Evolutionary conservation across 2,113 vertebrate species (phyloP).

Genomic region (Lycaon pictus): DNA sequence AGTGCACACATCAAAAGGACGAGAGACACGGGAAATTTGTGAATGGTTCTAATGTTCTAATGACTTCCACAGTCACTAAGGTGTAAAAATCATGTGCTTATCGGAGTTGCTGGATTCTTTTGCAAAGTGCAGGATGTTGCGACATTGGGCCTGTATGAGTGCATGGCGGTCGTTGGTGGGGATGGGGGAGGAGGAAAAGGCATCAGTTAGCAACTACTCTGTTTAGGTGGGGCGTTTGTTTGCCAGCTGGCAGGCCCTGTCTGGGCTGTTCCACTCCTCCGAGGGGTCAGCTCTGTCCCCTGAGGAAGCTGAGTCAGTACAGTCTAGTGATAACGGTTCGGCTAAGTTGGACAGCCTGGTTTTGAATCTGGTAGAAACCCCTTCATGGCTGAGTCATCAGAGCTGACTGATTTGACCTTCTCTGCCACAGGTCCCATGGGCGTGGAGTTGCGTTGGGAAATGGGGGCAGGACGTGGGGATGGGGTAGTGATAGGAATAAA

Average conservation of each 20-base stretch:
- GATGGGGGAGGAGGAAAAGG: accelerated
- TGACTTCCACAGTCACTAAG: background rate
- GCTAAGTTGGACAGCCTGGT: background rate
- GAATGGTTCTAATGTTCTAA: background rate
- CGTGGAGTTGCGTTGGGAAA: background rate
- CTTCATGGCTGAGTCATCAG: accelerated
- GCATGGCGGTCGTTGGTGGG: accelerated
- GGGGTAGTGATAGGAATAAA: too few species aligned
- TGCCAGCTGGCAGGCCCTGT: accelerated
- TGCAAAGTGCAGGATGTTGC: background rate
- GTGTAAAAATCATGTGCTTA: background rate
- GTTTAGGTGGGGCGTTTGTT: accelerated
- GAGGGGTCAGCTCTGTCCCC: background rate
- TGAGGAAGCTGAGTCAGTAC: background rate
- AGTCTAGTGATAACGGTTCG: too few species aligned
- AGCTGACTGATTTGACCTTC: accelerated
- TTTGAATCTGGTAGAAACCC: background rate
- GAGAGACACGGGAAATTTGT: background rate
- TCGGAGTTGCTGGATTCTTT: background rate
- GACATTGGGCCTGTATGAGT: accelerated
- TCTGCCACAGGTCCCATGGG: background rate
- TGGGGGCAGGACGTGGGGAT: accelerated
- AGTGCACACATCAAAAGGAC: accelerated
- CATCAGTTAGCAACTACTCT: accelerated
- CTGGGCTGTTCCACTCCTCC: too few species aligned